Percentiles rank a stretch among this genome's conserved stretches.
Conservation (phyloP, 1,140 invertebrate species). For the Zaprionus nigranus region DNA sequence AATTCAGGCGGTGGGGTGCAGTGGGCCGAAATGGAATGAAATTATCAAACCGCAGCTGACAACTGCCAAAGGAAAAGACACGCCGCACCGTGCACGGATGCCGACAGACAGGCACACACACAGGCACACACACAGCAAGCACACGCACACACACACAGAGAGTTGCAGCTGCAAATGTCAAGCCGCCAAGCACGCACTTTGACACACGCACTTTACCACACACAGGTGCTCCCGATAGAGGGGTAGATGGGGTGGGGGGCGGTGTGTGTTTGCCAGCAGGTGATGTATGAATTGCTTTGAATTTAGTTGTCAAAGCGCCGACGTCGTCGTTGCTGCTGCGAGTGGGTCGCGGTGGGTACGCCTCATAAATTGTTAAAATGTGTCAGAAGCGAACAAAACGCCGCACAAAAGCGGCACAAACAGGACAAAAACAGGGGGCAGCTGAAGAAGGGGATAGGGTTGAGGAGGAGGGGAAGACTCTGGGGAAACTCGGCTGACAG, state of each 20-base stretch:
- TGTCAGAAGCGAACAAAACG: slow-evolving; percentile 66
- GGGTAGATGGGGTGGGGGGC: not conserved
- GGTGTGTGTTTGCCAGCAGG: slow-evolving; percentile 21
- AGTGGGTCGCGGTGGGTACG: slow-evolving; percentile 31
- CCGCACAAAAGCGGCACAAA: slow-evolving; percentile 37
- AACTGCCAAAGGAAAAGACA: slow-evolving; percentile 67
- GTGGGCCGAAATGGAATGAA: slow-evolving; percentile 66
- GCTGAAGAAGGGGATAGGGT: slow-evolving; percentile 1
- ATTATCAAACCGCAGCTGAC: slow-evolving; percentile 77
- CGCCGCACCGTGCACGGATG: slow-evolving; percentile 47
- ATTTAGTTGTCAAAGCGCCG: slow-evolving; percentile 81
- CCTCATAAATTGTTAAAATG: slow-evolving; percentile 82
- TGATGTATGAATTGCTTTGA: slow-evolving; percentile 81
- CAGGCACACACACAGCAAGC: slow-evolving; percentile 25
- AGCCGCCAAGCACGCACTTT: slow-evolving; percentile 71
- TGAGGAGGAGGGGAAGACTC: not conserved
- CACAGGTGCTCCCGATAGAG: slow-evolving; percentile 55
- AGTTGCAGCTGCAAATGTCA: slow-evolving; percentile 58
- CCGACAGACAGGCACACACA: slow-evolving; percentile 36
- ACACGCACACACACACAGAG: slow-evolving; percentile 16
- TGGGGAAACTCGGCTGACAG: slow-evolving; percentile 43
- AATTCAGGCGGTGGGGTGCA: slow-evolving; percentile 45
- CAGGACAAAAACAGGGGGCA: slow-evolving; percentile 1
- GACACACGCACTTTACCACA: slow-evolving; percentile 78
- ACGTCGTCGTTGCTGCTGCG: slow-evolving; percentile 2